Evolutionary conservation across 2,797 vertebrate genomes (phyloP), one percentile per base, ranked within the genome.

Genomic region (Astyanax mexicanus): DNA sequence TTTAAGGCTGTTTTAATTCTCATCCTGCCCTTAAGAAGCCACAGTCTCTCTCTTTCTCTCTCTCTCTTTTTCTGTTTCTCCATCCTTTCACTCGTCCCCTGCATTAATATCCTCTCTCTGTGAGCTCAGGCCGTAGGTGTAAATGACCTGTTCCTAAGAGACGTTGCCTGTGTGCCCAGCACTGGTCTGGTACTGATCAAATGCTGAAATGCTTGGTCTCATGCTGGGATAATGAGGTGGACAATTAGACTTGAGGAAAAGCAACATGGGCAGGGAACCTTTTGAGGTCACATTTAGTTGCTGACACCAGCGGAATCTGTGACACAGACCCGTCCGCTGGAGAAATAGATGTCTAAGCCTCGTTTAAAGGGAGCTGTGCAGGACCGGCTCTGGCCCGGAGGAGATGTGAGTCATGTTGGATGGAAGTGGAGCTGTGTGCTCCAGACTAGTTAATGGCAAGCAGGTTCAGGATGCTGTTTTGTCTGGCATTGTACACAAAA

Each of bases 101-200:
- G 23, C 19, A 15, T 19, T n/a, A 15, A 58, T 61, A 61, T 69
- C 23, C 35, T 61, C n/a, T 61, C n/a, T 8, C n/a, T 70, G 38
- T 80, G 49, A 78, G 27, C 44, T 75, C 65, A 32, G 81, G 81
- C 84, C 77, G 57, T 86, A 72, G 82, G 84, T 87, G 88, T 79
- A 80, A 90, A 88, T 83, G 72, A 84, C 78, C 73, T 82, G 49
- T 32, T 79, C 66, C 65, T 85, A 81, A 85, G 80, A 77, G 17
- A 37, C 85, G 81, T 42, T 29, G 15, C 64, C 54, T 32, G 78
- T 72, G 78, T 74, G 44, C 84, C 78, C 67, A 66, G 75, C 70
- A 38, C 75, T 83, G 62, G 35, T 72, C 35, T 74, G 62, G 80
- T 47, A 77, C 72, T 69, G 58, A 78, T 78, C 54, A 68, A 45